A percentile compares a stretch with the other conserved stretches of the same genome.
phyloP scores from a whole-genome alignment of 2,888 invertebrate genomes.

The Antheraea yamamai region DNA sequence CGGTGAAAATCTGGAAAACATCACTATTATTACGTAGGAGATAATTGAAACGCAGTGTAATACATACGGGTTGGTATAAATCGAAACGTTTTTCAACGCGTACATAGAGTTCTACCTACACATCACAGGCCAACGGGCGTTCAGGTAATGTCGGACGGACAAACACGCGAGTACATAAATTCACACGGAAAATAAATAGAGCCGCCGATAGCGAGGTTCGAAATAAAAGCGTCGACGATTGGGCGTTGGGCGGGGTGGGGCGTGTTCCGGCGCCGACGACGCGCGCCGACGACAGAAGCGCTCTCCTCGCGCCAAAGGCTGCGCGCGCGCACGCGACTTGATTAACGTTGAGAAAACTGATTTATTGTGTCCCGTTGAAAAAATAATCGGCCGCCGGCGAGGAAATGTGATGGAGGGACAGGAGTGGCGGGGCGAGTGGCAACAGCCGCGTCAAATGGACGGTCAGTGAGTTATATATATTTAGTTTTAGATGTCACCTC shows the following conservation, averaged over 20 bases:
- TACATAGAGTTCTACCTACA: conserved; percentile 37
- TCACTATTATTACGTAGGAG: conserved; percentile 28
- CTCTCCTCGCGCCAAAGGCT: conserved; percentile 72
- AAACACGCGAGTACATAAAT: conserved; percentile 58
- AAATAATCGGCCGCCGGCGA: conserved; percentile 69
- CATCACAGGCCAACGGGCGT: conserved; percentile 25
- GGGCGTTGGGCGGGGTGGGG: conserved; percentile 65
- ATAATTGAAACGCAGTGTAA: conserved; percentile 26
- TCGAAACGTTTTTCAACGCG: conserved; percentile 49
- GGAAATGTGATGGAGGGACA: conserved; percentile 80
- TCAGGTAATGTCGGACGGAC: conserved; percentile 47
- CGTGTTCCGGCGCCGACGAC: conserved; percentile 57
- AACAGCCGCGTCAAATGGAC: conserved; percentile 71
- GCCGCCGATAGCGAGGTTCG: conserved; percentile 35
- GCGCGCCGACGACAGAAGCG: conserved; percentile 91
- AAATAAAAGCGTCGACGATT: conserved; percentile 45
- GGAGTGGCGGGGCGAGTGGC: conserved; percentile 78
- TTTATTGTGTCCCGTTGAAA: conserved; percentile 80
- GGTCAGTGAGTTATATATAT: conserved; percentile 66
- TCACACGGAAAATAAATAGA: conserved; percentile 61
- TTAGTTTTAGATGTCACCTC: conserved; percentile 26
- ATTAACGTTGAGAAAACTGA: conserved; percentile 76
- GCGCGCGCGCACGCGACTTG: conserved; percentile 65
- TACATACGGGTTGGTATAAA: conserved; percentile 40
- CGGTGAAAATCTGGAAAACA: conserved; percentile 13